phyloP scores from a whole-genome alignment of 1,140 invertebrate genomes.

The Lysiphlebus fabarum region DNA sequence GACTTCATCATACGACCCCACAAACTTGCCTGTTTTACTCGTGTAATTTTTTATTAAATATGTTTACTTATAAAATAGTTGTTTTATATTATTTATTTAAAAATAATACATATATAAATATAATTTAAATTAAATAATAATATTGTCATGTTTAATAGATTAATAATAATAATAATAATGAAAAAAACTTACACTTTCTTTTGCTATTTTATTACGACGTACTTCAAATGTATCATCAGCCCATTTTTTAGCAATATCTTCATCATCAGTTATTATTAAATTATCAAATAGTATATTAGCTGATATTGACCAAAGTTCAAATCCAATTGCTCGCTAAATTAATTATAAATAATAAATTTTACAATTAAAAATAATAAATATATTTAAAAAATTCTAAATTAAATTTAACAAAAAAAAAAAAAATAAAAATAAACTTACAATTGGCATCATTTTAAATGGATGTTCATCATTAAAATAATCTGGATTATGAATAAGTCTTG shows the following conservation, averaged over 20 bases:
- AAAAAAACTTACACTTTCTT: constrained; percentile 68
- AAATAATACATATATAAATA: no score
- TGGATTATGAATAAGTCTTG: constrained; percentile 82
- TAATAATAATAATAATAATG: background rate
- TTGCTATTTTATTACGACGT: constrained; percentile 76
- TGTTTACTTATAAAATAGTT: background rate
- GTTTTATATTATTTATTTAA: constrained; percentile 1
- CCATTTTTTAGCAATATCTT: constrained; percentile 75
- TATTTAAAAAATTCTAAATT: no score
- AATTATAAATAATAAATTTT: constrained; percentile 8
- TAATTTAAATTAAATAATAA: no score
- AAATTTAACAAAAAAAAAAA: no score
- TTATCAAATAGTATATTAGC: constrained; percentile 94
- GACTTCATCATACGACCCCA: constrained; percentile 71
- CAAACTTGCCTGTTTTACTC: constrained; percentile 58
- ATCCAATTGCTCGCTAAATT: constrained; percentile 79
- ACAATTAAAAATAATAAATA: no score
- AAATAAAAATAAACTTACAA: constrained; percentile 73
- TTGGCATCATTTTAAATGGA: constrained; percentile 88
- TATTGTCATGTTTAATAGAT: no score
- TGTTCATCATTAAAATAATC: constrained; percentile 89
- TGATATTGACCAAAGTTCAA: constrained; percentile 98
- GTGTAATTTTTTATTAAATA: background rate
- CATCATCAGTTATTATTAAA: constrained; percentile 85
- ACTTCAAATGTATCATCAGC: constrained; percentile 81